Base-by-base conservation (phyloP, 1,140 invertebrate species). In the Zaprionus africanus region DNA sequence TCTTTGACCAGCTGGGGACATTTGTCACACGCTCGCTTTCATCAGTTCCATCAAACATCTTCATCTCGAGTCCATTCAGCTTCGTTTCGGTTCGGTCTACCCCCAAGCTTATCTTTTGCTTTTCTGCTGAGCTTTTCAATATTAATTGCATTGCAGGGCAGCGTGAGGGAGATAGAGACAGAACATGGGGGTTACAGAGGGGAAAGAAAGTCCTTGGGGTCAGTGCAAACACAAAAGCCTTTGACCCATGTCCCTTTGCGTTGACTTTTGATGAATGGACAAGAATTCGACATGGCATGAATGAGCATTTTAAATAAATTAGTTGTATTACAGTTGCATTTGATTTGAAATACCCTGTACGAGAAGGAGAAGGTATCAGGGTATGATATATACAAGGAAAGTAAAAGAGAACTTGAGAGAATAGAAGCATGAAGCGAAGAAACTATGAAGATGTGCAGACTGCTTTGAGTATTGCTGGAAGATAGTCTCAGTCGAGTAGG, bases 241-340 rank as follows among this genome's bases (percentile, higher is more conserved):
- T 70, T 82, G 83, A 90, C 86, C 85, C 85, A 68, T 79, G 85
- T 76, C 84, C 81, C 68, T 64, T 49, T 22, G 24, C 36, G 57
- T 90, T 90, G 86, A 84, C 86, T 82, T 90, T 90, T 90, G 85
- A 90, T 90, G 86, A 90, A 90, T 90, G 79, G 86, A 72, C 79
- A 77, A 75, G 79, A 81, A 85, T 85, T 82, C 82, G 82, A 76
- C 69, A 81, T 90, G 85, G 80, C 85, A 90, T 88, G 81, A 88
- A 88, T 85, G 85, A 79, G 82, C 86, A 90, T 90, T 90, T 90
- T 90, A 90, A 90, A 90, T 90, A 90, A 90, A 90, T 90, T 90
- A 90, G 85, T 90, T 90, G 85, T 72, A 82, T 90, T 90, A 81
- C 68, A 81, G 72, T 78, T 76, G 78, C 81, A 84, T 83, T 87